Percentiles rank a stretch among this genome's conserved stretches.
phyloP scores from a whole-genome alignment of 2,113 vertebrate genomes.

The Oryzias woworae region DNA sequence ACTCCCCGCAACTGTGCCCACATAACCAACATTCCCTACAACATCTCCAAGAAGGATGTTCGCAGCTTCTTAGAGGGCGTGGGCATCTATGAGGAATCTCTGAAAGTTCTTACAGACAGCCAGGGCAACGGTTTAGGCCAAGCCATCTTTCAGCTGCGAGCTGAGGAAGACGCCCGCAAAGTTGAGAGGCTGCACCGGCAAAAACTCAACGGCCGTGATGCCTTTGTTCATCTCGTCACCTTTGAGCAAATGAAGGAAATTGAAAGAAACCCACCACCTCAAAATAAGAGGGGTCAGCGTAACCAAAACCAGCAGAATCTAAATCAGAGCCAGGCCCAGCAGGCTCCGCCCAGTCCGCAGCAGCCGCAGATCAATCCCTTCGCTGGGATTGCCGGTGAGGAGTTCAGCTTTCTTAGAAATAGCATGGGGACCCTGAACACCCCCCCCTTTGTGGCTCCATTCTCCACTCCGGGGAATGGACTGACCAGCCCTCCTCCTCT shows the following conservation, averaged over 20 bases:
- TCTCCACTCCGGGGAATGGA: slow-evolving; percentile 84
- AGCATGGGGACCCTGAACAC: slow-evolving; percentile 85
- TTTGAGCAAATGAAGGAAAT: slow-evolving; percentile 95
- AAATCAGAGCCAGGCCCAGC: slow-evolving; percentile 62
- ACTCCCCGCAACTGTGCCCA: slow-evolving; percentile 86
- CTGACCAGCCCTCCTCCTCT: slow-evolving; percentile 88
- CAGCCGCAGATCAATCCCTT: slow-evolving; percentile 74
- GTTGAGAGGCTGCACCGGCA: slow-evolving; percentile 94
- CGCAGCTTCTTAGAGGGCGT: slow-evolving; percentile 93
- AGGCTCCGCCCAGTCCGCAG: slow-evolving; percentile 43
- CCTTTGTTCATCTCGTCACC: slow-evolving; percentile 90
- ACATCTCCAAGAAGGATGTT: slow-evolving; percentile 92
- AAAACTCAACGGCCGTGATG: slow-evolving; percentile 95
- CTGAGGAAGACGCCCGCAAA: slow-evolving; percentile 94
- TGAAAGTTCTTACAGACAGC: slow-evolving; percentile 91
- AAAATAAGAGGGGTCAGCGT: slow-evolving; percentile 88
- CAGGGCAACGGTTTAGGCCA: slow-evolving; percentile 95
- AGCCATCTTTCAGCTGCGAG: slow-evolving; percentile 91
- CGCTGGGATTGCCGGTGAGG: slow-evolving; percentile 80
- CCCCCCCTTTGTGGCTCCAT: slow-evolving; percentile 87
- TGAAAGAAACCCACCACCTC: slow-evolving; percentile 90
- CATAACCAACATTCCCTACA: slow-evolving; percentile 97
- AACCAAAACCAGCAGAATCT: slow-evolving; percentile 67
- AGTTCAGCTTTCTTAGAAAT: slow-evolving; percentile 87
- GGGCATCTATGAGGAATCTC: slow-evolving; percentile 88